phyloP scores from a whole-genome alignment of 35 echinoderm and acorn worm genomes.

The Lytechinus pictus region DNA sequence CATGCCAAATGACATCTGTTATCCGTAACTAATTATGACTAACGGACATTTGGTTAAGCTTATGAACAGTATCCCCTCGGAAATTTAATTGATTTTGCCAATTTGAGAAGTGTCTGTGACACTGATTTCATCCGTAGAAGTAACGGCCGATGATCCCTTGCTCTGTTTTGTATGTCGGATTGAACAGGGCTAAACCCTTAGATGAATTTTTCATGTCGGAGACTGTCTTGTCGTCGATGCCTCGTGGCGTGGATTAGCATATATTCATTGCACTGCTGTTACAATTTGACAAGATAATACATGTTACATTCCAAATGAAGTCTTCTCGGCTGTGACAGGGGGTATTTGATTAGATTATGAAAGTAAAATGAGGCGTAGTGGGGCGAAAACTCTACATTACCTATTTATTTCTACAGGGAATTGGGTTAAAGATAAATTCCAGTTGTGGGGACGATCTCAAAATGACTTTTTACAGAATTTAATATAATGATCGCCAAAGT shows the following conservation, averaged over 20 bases:
- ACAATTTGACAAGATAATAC: not conserved
- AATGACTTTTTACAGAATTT: no score
- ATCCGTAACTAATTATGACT: constrained; percentile 13
- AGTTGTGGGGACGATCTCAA: no score
- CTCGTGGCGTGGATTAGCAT: not conserved
- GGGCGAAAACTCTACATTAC: not conserved
- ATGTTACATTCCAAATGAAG: not conserved
- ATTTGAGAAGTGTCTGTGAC: not conserved
- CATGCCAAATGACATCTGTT: not conserved
- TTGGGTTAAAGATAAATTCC: no score
- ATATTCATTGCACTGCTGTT: not conserved
- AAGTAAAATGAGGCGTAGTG: not conserved
- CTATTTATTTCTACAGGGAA: no score
- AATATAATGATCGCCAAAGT: no score
- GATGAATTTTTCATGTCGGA: not conserved
- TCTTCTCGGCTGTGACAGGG: not conserved
- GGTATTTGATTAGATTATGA: not conserved
- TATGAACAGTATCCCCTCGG: not conserved
- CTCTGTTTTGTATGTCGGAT: not conserved
- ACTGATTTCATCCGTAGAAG: constrained; percentile 11
- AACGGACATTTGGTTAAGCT: constrained; percentile 18
- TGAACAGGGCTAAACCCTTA: not conserved
- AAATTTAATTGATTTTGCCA: constrained; percentile 8
- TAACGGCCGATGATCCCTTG: not conserved
- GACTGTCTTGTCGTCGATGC: not conserved